Percentiles rank a stretch among this genome's conserved stretches.
phyloP scores from a whole-genome alignment of 2,888 invertebrate species.

The Tetropium fuscum region DNA sequence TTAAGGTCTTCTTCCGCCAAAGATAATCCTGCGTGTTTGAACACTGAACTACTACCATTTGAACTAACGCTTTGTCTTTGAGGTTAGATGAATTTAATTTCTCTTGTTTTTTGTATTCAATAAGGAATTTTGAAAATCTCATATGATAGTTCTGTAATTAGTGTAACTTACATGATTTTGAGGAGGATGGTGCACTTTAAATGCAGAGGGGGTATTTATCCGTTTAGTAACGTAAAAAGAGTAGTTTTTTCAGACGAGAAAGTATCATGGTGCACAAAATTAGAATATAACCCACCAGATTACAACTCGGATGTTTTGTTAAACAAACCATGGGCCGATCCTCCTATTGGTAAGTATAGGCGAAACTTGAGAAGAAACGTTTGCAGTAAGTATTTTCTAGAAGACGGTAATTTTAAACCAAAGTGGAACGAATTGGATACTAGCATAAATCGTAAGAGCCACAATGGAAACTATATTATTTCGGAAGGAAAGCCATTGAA shows the following conservation, averaged over 20 bases:
- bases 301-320: slow-evolving; percentile 77
- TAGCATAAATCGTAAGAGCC: slow-evolving; percentile 81
- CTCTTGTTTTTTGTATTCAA: too few relatives aligned
- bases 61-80: too few relatives aligned
- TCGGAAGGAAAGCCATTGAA: slow-evolving; percentile 78
- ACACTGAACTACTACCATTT: too few relatives aligned
- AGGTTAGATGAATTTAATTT: too few relatives aligned
- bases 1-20: too few relatives aligned
- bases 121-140: too few relatives aligned
- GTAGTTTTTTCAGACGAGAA: slow-evolving; percentile 80
- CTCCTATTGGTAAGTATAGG: slow-evolving; percentile 69
- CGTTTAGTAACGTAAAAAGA: slow-evolving; percentile 74
- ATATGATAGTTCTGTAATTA: too few relatives aligned
- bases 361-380: background rate
- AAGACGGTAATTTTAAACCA: slow-evolving; percentile 71
- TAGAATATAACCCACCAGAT: slow-evolving; percentile 78
- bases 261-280: slow-evolving; percentile 79
- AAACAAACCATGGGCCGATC: slow-evolving; percentile 89
- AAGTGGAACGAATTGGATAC: slow-evolving; percentile 87
- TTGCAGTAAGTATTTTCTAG: too few relatives aligned
- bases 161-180: slow-evolving; percentile 27
- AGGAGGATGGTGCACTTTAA: slow-evolving; percentile 62
- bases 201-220: slow-evolving; percentile 78
- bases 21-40: too few relatives aligned
- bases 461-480: slow-evolving; percentile 74